A percentile compares a stretch with the other conserved stretches of the same genome.
Conservation (phyloP, 2,888 invertebrate species). For the Leptinotarsa tumamoca region DNA sequence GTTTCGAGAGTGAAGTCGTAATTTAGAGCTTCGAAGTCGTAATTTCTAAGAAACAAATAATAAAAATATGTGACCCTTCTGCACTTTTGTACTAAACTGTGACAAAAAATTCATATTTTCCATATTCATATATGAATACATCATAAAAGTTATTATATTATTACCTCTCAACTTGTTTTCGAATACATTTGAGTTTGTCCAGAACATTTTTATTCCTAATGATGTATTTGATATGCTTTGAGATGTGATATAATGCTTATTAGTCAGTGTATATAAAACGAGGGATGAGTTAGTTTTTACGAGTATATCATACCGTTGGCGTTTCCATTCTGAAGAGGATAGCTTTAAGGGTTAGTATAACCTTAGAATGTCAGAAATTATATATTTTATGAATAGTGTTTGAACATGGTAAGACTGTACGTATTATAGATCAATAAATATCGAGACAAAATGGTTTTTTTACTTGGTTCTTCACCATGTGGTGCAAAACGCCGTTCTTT, state of each 20-base stretch:
- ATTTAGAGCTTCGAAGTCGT: no score
- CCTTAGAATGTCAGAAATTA: constrained; percentile 23
- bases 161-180: no score
- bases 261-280: constrained; percentile 16
- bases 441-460: constrained; percentile 1
- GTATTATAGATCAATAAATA: constrained; percentile 20
- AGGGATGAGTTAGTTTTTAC: constrained; percentile 21
- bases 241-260: constrained; percentile 33
- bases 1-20: no score
- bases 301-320: constrained; percentile 10
- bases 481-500: no score
- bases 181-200: no score
- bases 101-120: no score
- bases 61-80: no score
- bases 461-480: no score
- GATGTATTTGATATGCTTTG: constrained; percentile 22
- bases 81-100: no score
- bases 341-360: constrained; percentile 11
- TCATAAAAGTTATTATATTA: no score
- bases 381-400: constrained; percentile 35
- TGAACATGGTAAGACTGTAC: constrained; percentile 23
- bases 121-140: no score
- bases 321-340: constrained; percentile 19
- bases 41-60: no score
- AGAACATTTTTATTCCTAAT: neutral